phyloP scores from a whole-genome alignment of 2,113 vertebrate species.

The Cairina moschata region DNA sequence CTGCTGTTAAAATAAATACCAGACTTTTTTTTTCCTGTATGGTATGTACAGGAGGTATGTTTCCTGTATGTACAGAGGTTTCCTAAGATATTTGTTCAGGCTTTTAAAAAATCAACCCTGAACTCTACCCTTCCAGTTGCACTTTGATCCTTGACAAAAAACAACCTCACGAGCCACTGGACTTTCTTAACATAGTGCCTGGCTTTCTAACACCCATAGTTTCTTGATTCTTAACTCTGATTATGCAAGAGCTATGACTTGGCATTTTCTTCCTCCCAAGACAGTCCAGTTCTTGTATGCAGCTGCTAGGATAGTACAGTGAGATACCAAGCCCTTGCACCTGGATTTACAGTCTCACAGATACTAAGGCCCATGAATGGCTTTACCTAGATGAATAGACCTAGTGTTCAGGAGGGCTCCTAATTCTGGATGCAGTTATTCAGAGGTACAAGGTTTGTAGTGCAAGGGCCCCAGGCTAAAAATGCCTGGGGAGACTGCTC shows the following conservation, averaged over 20 bases:
- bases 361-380: neutral
- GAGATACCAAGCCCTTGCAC: neutral
- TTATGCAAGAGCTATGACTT: conserved; percentile 69
- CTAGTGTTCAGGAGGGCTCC: neutral
- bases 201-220: neutral
- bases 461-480: neutral
- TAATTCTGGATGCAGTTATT: neutral
- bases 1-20: conserved; percentile 17
- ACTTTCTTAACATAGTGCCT: neutral
- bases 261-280: conserved; percentile 44
- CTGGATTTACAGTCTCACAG: neutral
- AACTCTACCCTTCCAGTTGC: conserved; percentile 5
- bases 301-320: neutral
- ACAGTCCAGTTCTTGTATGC: neutral
- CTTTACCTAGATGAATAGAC: neutral
- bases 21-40: neutral
- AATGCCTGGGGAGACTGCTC: accelerated
- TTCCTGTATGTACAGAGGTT: neutral
- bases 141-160: conserved; percentile 19
- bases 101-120: neutral
- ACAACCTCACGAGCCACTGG: neutral
- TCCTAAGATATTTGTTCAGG: neutral
- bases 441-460: neutral
- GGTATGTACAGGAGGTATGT: too few species aligned
- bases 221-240: neutral